Conservation (phyloP, 2,888 invertebrate genomes). For the Trichopria drosophilae region DNA sequence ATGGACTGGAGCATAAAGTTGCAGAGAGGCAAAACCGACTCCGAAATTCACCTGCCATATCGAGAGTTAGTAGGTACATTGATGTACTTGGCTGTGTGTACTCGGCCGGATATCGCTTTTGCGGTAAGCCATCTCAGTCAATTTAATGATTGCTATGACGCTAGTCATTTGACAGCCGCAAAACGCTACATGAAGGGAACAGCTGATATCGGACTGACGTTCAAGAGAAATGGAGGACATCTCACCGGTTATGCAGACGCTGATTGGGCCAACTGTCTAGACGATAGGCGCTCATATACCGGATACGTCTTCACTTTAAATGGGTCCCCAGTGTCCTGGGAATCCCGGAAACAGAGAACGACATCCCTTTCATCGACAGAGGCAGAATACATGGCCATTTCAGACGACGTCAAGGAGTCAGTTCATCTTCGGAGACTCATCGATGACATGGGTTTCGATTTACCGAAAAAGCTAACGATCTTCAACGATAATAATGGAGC, state of each 20-base stretch:
- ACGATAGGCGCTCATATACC: slow-evolving; percentile 31
- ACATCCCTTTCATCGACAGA: slow-evolving; percentile 20
- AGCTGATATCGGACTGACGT: slow-evolving; percentile 29
- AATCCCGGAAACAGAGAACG: slow-evolving; percentile 24
- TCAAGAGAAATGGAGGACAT: slow-evolving; percentile 3
- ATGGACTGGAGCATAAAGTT: slow-evolving; percentile 25
- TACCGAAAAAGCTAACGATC: background rate
- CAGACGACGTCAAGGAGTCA: slow-evolving; percentile 19
- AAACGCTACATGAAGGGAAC: slow-evolving; percentile 38
- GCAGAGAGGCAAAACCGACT: background rate
- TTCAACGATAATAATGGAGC: slow-evolving; percentile 20
- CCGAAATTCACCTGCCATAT: slow-evolving; percentile 14
- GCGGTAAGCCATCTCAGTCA: slow-evolving; percentile 27
- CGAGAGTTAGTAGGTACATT: slow-evolving; percentile 26
- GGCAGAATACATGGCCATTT: slow-evolving; percentile 21
- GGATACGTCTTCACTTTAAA: slow-evolving; percentile 31
- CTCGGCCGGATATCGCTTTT: slow-evolving; percentile 32
- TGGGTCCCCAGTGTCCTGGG: slow-evolving; percentile 25
- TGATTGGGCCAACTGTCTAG: slow-evolving; percentile 34
- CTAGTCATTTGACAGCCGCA: slow-evolving; percentile 37
- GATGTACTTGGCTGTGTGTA: slow-evolving; percentile 27
- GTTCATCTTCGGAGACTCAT: slow-evolving; percentile 11
- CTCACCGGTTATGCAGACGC: slow-evolving; percentile 34
- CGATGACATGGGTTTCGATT: slow-evolving; percentile 4
- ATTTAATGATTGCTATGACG: slow-evolving; percentile 23